Base-by-base conservation (phyloP, 2,888 invertebrate species). In the Hanleya hanleyi region DNA sequence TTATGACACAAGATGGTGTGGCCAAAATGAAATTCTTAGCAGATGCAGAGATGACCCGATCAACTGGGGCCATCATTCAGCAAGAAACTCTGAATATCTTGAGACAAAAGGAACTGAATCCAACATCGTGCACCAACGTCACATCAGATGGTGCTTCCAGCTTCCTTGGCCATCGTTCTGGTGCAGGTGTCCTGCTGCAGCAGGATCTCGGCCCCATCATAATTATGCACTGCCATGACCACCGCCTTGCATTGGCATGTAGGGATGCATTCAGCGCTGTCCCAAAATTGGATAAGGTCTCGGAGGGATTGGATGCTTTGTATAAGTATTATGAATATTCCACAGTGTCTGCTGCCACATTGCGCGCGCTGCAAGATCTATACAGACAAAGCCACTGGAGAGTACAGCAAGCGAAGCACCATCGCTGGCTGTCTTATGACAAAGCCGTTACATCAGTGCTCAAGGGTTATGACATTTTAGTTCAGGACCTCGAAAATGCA, bases 391-490 rank as follows among this genome's bases (percentile, higher is more conserved):
- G 67, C 4, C 72, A 73, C 37, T 15, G 77, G 18, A 29, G 69
- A 9, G 73, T 78, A 22, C 76, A 78, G 35, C 73, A 80, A 50
- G 77, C 75, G 3, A 77, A 78, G 33, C 77, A 78, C 49, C 75
- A 78, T 41, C 50, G 73, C 12, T 78, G 80, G 80, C 57, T 80
- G 3, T 76, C 71, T 32, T 75, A 77, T 51, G 74, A 75, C n/a
- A 67, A 78, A 35, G 75, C 78, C 37, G 76, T 80, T 0, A 67
- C 29, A 1, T 68, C 69, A 1, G 67, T 77, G 18, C 75, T 73
- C 9, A 5, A 71, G 29, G 62, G 51, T 0, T 78, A 73, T 66
- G 66, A 37, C 57, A 22, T 62, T 7, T 41, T 78, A 5, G 51
- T 76, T 5, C 47, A 62, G 26, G 80, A 77, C 69, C 38, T 78